Base-by-base conservation (phyloP, 92 coral and sea anemone genomes). In the Virgularia gustaviana region DNA sequence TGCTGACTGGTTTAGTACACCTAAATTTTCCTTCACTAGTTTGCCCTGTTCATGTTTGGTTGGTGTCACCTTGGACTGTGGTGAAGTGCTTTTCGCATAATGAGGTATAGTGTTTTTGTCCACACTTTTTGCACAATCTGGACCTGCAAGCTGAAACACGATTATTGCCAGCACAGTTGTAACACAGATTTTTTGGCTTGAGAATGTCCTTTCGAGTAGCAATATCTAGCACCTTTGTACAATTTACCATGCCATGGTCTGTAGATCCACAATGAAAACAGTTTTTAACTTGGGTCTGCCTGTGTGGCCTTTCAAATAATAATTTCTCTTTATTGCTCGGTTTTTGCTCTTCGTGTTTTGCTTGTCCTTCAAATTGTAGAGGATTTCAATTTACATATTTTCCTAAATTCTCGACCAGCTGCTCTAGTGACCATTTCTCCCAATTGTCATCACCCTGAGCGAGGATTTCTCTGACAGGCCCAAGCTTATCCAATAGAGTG, bases 91-190 rank as follows among this genome's bases (percentile, higher is more conserved):
- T 35, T 33, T 83, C 73, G 61, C 88, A 83, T 23, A 80, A 29
- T 9, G 83, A 83, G 3, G 85, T 83, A 51, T 75, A 85, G 34
- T 83, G 84, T 42, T 43, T 79, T 11, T 75, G 49, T 18, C 73
- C 75, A 61, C 87, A 82, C 65, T 75, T 86, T 10, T 42, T 51
- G 58, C 85, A 87, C 1, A 71, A 78, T 41, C 85, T 62, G 0
- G 83, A 70, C 70, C 66, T 76, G 36, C 90, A 82, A 30, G 74
- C 25, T 38, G 91, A 42, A 0, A 78, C 91, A 57, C 83, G 88
- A 25, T 77, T 75, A 2, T 70, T 34, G 65, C 63, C 55, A 0
- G 90, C 32, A 68, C 86, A 78, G 25, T 78, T 81, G 49, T 54
- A 86, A 28, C 92, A 83, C 55, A 79, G 33, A 57, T 36, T 58